These are phyloP conservation scores for Drepana arcuata DNA, from an alignment of 1,140 invertebrate genomes.

Conservation along the genomic window DNA sequence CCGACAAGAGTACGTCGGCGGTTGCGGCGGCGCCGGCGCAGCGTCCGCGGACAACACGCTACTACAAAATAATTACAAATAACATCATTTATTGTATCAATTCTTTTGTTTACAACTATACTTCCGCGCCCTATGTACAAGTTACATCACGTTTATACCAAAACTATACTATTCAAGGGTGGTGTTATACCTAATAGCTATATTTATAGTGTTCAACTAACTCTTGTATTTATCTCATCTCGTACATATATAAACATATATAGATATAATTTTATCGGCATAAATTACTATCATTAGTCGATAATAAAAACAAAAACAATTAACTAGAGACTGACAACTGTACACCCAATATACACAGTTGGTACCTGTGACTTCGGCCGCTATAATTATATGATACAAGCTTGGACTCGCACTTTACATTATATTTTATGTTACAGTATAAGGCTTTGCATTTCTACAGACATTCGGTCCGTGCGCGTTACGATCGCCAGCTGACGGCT, in stretches of 20 bases:
- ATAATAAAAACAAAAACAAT: constrained; percentile 57
- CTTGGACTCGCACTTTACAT: constrained; percentile 23
- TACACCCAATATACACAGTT: constrained; percentile 70
- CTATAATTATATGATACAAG: constrained; percentile 64
- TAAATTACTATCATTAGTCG: constrained; percentile 69
- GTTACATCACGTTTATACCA: constrained; percentile 66
- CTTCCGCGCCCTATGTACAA: constrained; percentile 64
- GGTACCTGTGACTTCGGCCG: constrained; percentile 44
- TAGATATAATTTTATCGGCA: constrained; percentile 64
- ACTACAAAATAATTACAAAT: constrained; percentile 63
- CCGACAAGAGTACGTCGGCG: neutral
- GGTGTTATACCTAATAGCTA: constrained; percentile 60
- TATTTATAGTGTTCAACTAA: constrained; percentile 60
- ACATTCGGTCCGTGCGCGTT: constrained; percentile 13
- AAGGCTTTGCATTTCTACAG: constrained; percentile 46
- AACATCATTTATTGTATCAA: constrained; percentile 69
- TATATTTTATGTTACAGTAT: constrained; percentile 54
- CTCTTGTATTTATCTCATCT: constrained; percentile 66
- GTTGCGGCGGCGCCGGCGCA: constrained; percentile 3
- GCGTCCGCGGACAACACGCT: constrained; percentile 28
- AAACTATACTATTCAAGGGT: constrained; percentile 66
- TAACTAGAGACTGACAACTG: constrained; percentile 60
- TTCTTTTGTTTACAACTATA: constrained; percentile 58
- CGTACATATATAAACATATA: constrained; percentile 50
- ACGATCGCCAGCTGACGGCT: constrained; percentile 20